These are phyloP conservation scores for Xiphophorus maculatus DNA, from an alignment of 2,113 vertebrate genomes.

Conservation along the genomic window DNA sequence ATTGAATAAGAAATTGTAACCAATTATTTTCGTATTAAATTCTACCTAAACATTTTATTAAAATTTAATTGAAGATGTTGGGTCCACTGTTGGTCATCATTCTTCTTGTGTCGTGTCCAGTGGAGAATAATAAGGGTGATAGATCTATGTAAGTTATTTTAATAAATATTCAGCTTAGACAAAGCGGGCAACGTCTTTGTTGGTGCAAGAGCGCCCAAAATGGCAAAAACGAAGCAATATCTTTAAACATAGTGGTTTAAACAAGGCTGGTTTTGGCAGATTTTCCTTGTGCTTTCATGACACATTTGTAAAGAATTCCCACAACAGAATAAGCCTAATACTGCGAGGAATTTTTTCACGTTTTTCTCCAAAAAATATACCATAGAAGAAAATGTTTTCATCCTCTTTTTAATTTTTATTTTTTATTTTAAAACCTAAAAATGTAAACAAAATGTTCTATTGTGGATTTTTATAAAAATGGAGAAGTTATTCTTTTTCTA, in stretches of 20 bases:
- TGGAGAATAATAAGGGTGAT: not conserved
- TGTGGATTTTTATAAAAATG: too few species aligned
- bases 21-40: too few species aligned
- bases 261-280: too few species aligned
- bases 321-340: not conserved
- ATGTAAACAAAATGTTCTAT: too few species aligned
- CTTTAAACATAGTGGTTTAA: not conserved
- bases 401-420: too few species aligned
- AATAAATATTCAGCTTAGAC: not conserved
- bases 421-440: too few species aligned
- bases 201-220: not conserved
- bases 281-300: too few species aligned
- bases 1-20: not conserved
- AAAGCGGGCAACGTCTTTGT: not conserved
- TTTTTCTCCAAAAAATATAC: too few species aligned
- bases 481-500: too few species aligned
- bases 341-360: not conserved
- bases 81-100: too few species aligned
- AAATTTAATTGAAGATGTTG: not conserved
- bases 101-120: not conserved
- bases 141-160: not conserved
- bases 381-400: too few species aligned
- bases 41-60: not conserved
- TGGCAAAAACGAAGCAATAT: not conserved
- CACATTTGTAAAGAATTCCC: too few species aligned